Base-by-base conservation (phyloP, 2,797 vertebrate species). In the Pangasius mekongensis region DNA sequence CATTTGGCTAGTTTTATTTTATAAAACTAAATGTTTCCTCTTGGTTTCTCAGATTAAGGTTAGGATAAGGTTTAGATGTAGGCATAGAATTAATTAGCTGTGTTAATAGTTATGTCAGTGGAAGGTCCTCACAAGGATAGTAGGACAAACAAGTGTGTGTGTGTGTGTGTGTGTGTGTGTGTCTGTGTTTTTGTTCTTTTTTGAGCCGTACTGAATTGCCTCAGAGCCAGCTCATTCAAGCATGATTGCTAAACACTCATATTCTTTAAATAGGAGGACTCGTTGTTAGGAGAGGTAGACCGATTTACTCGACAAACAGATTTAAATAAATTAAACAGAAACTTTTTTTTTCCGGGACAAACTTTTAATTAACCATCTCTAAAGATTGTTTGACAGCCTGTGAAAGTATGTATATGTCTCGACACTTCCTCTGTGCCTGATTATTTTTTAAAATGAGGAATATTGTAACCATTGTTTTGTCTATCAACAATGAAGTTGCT, bases 381-480 rank as follows among this genome's bases (percentile, higher is more conserved):
- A n/a, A 52, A 33, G 18, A 47, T 14, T 52, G n/a, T 27, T 69
- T 84, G 18, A 52, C 64, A 67, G 18, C n/a, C 18, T 36, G 16
- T 84, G 60, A 47, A 7, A 39, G n/a, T 83, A 13, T 66, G 52
- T 78, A 16, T 71, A 16, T 83, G 5, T 62, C 24, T 43, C 11
- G 6, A 33, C n/a, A 84, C 64, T 67, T 84, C 83, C 83, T 84
- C 83, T 84, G 24, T 47, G n/a, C 3, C 6, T 52, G n/a, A 13
- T 20, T 30, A 30, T 36, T 82, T 64, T n/a, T 39, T 33, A 67
- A 67, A 83, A 84, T 66, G 83, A 69, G 62, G n/a, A 84, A 84
- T 69, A 52, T 84, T 69, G 9, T 67, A 49, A 24, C 47, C 43
- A 84, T 49, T 84, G 82, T 84, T 30, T 84, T 67, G 43, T 52